Percentiles rank a stretch among this genome's conserved stretches.
These are phyloP conservation scores for Amiota minor DNA, from an alignment of 2,888 invertebrate genomes.

Conservation along the genomic window DNA sequence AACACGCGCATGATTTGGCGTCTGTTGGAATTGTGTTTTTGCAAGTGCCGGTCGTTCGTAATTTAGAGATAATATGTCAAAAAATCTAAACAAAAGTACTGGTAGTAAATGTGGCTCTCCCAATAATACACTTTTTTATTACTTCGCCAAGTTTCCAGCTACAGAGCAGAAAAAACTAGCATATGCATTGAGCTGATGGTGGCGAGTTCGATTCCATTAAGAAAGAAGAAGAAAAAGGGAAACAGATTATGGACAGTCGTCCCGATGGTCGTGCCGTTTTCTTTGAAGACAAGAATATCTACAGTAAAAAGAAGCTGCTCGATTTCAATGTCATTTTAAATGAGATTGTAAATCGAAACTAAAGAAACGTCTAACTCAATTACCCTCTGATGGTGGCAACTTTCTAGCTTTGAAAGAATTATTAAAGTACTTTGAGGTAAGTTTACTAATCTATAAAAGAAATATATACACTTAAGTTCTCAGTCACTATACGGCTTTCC, in stretches of 20 bases:
- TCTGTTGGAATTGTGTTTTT: background rate
- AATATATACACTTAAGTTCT: background rate
- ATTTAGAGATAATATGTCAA: conserved; percentile 55
- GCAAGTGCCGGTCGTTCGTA: background rate
- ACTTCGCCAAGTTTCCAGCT: conserved; percentile 79
- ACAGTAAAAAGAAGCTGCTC: conserved; percentile 85
- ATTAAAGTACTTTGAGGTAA: conserved; percentile 87
- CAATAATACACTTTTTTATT: conserved; percentile 80
- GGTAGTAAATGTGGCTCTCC: conserved; percentile 62
- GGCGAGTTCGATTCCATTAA: background rate
- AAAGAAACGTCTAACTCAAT: conserved; percentile 75
- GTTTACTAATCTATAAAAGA: background rate
- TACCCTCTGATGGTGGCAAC: conserved; percentile 77
- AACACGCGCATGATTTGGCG: conserved; percentile 10
- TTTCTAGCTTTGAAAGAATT: conserved; percentile 84
- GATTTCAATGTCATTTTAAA: conserved; percentile 88
- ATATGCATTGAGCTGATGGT: too few relatives aligned
- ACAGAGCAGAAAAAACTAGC: conserved; percentile 58
- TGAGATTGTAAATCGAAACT: conserved; percentile 74
- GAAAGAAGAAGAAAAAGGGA: conserved; percentile 70
- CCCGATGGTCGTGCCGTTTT: conserved; percentile 96
- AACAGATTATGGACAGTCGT: conserved; percentile 80
- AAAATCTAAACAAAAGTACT: conserved; percentile 63
- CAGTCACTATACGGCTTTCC: conserved; percentile 30
- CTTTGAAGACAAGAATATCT: conserved; percentile 91